Conservation (phyloP, 2,113 vertebrate genomes). For the Poeciliopsis occidentalis region DNA sequence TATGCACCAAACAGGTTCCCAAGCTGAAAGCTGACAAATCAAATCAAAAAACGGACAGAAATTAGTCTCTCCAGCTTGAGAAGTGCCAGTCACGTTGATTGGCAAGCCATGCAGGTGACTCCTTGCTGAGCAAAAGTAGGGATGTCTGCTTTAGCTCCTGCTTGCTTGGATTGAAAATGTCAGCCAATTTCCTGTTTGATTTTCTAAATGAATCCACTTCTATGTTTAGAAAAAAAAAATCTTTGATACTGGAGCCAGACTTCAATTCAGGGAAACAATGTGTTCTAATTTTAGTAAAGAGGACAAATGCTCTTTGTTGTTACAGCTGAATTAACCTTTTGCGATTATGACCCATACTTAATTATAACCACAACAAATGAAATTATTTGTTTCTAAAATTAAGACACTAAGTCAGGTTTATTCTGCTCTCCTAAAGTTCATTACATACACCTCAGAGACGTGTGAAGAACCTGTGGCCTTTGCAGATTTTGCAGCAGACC, state of each 20-base stretch:
- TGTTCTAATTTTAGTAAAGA: background rate
- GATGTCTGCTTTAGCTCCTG: conserved; percentile 35
- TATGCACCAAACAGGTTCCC: conserved; percentile 66
- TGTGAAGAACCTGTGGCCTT: conserved; percentile 52
- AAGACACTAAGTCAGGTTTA: conserved; percentile 13
- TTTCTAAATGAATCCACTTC: conserved; percentile 19
- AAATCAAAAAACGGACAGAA: conserved; percentile 70
- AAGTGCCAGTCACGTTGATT: conserved; percentile 72
- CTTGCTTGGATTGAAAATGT: conserved; percentile 32
- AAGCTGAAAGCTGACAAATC: conserved; percentile 73
- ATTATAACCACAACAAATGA: background rate
- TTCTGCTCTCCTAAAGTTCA: conserved; percentile 29
- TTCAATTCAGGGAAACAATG: background rate
- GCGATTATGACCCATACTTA: background rate
- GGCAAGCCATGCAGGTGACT: conserved; percentile 62
- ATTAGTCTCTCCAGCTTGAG: conserved; percentile 70
- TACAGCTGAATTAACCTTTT: background rate
- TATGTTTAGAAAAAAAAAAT: background rate
- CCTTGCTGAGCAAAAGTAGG: conserved; percentile 29
- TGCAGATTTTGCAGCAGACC: conserved; percentile 25
- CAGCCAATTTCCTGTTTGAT: conserved; percentile 16
- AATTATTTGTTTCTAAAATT: conserved; percentile 30
- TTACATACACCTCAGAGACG: conserved; percentile 53
- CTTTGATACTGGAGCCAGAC: background rate
- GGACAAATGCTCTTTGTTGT: conserved; percentile 11